phyloP scores from a whole-genome alignment of 2,888 invertebrate genomes.

The Apamea sordens region DNA sequence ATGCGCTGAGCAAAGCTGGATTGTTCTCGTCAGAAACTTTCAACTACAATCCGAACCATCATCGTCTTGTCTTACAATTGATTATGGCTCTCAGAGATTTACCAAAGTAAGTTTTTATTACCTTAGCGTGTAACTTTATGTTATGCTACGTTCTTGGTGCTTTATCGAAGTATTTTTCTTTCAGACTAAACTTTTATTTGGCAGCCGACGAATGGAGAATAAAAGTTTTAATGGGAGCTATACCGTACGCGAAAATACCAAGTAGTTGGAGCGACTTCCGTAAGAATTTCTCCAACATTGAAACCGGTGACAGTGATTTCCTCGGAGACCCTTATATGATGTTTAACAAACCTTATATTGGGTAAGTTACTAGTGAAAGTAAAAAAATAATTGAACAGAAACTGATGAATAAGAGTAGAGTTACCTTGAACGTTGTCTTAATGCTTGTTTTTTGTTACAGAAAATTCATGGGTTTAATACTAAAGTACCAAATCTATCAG shows the following conservation, averaged over 20 bases:
- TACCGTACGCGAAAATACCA: conserved; percentile 78
- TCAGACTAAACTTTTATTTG: conserved; percentile 89
- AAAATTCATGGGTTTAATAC: conserved; percentile 89
- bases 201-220: conserved; percentile 90
- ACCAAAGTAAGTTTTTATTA: conserved; percentile 83
- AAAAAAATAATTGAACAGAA: background rate
- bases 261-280: conserved; percentile 89
- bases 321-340: conserved; percentile 88
- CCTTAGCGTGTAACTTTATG: conserved; percentile 3
- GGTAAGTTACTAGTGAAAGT: conserved; percentile 77
- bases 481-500: conserved; percentile 90
- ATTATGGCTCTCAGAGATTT: conserved; percentile 89
- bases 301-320: conserved; percentile 86
- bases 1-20: conserved; percentile 86
- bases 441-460: conserved; percentile 76
- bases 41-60: conserved; percentile 83
- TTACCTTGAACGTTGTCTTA: background rate
- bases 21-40: conserved; percentile 84
- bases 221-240: conserved; percentile 82
- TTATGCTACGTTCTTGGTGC: background rate
- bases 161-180: conserved; percentile 59
- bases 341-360: conserved; percentile 89
- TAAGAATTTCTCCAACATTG: conserved; percentile 85
- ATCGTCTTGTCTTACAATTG: conserved; percentile 87
- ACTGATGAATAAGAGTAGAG: background rate